Evolutionary conservation across 37 sponge, comb jelly and placozoan genomes (phyloP), one percentile per base, ranked within the genome.

Genomic region (Tethya wilhelma): DNA sequence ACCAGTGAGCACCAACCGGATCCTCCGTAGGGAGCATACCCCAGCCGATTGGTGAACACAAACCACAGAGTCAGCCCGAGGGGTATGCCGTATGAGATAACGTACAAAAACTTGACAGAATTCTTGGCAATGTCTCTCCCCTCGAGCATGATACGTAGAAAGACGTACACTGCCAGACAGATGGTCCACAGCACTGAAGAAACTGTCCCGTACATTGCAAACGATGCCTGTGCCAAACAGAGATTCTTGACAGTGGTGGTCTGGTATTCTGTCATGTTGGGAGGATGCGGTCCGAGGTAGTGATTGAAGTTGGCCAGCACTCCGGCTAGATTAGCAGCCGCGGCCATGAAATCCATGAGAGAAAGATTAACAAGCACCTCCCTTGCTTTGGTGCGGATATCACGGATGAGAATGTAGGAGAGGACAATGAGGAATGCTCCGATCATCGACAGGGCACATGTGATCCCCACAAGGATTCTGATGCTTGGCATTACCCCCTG

Each of bases 131-230:
- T 40, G 0, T 46, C 73, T 8, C 29, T 6, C 5, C 43, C n/a
- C 0, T 69, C 69, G 1, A 38, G 44, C 58, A 77, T 66, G 12
- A 91, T 65, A 37, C 28, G 67, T 56, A 87, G 40, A 70, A 77
- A 86, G 19, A 91, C 49, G 69, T 91, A 82, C 3, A 86, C 73
- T 3, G 91, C 82, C 0, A 91, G 67, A 8, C 65, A 58, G 11
- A 86, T 85, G 19, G 91, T 91, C 91, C 91, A 91, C n/a, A 86
- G 59, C 14, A 81, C 59, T 0, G 91, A 91, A 1, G 82, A 70
- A 0, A 73, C 33, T 22, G 87, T 91, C 0, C 78, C 86, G 57
- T 73, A 91, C 68, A 81, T 69, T 8, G 87, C 87, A 29, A 91
- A 75, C 1, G 59, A 69, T 0, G 82, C 88, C n/a, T 87, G 88